phyloP scores from a whole-genome alignment of 2,888 invertebrate genomes.

The Andrena trimmerana region DNA sequence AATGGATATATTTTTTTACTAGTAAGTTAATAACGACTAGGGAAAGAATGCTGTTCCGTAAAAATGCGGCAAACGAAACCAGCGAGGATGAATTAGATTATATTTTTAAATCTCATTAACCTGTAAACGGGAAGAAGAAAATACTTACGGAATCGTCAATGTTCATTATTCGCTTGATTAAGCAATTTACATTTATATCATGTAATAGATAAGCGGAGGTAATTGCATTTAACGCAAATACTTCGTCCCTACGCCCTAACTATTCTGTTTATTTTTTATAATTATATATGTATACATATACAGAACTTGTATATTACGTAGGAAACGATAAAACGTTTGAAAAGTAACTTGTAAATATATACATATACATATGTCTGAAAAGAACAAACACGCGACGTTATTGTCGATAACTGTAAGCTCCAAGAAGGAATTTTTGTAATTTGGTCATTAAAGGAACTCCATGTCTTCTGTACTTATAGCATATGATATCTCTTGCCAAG shows the following conservation, averaged over 20 bases:
- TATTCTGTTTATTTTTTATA: slow-evolving; percentile 75
- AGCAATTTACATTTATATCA: slow-evolving; percentile 46
- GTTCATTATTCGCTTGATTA: slow-evolving; percentile 59
- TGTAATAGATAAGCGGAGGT: slow-evolving; percentile 53
- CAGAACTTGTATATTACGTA: slow-evolving; percentile 70
- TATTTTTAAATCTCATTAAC: slow-evolving; percentile 69
- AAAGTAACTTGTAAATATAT: slow-evolving; percentile 68
- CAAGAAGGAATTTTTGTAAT: slow-evolving; percentile 44
- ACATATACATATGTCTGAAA: slow-evolving; percentile 52
- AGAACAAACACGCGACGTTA: slow-evolving; percentile 40
- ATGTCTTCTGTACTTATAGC: slow-evolving; percentile 58
- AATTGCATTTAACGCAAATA: slow-evolving; percentile 65
- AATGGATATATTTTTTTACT: slow-evolving; percentile 73
- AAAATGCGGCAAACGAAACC: slow-evolving; percentile 39
- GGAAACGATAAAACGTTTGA: slow-evolving; percentile 49
- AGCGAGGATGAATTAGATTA: slow-evolving; percentile 52
- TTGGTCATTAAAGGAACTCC: slow-evolving; percentile 46
- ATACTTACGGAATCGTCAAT: slow-evolving; percentile 45
- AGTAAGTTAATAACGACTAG: slow-evolving; percentile 56
- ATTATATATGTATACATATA: slow-evolving; percentile 66
- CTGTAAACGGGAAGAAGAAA: slow-evolving; percentile 39
- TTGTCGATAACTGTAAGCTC: slow-evolving; percentile 55
- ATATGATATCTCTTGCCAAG: slow-evolving; percentile 63
- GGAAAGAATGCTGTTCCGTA: slow-evolving; percentile 50
- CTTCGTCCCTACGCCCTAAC: slow-evolving; percentile 66